Evolutionary conservation across 1,140 invertebrate genomes (phyloP), one percentile per base, ranked within the genome.

Genomic region (Helicoverpa armigera): DNA sequence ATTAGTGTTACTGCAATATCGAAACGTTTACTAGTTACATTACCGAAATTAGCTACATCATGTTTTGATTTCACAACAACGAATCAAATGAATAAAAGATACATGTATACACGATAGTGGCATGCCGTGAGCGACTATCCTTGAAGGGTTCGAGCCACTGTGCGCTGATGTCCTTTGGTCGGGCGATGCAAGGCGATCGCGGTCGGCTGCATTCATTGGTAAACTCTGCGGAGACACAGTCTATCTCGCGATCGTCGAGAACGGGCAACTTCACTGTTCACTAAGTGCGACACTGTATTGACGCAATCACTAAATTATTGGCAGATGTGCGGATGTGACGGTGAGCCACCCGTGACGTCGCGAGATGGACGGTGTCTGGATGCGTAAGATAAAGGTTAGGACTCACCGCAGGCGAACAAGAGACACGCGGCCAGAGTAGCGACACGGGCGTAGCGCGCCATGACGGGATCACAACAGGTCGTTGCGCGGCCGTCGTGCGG

Each of bases 391-490:
- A 94, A 94, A 93, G 91, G 90, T 91, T 91, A 92, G 92, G 91
- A 95, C 95, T 95, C 92, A 95, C 95, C 95, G 94, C 93, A 92
- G 91, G 91, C 94, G 89, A 95, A 91, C 85, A 94, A 94, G 91
- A 95, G 92, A 91, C 94, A 95, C 94, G 93, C 94, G 91, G 92
- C 91, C 91, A 95, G 88, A 91, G 92, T 91, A 93, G 93, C 92
- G 90, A 95, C 95, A 95, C 94, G 92, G 92, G 94, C 94, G 92
- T 95, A 95, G 95, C 94, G 95, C 95, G 95, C 96, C 96, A 95
- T 95, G 95, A 95, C 95, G 92, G 94, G 93, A 94, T 94, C 94
- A 95, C 95, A 95, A 95, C 95, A 95, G 95, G 95, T 95, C 95
- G 94, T 90, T 94, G 93, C 91, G 93, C 94, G 94, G 91, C 90